Evolutionary conservation across 1,140 invertebrate genomes (phyloP).

Genomic region (Drosophila virilis): DNA sequence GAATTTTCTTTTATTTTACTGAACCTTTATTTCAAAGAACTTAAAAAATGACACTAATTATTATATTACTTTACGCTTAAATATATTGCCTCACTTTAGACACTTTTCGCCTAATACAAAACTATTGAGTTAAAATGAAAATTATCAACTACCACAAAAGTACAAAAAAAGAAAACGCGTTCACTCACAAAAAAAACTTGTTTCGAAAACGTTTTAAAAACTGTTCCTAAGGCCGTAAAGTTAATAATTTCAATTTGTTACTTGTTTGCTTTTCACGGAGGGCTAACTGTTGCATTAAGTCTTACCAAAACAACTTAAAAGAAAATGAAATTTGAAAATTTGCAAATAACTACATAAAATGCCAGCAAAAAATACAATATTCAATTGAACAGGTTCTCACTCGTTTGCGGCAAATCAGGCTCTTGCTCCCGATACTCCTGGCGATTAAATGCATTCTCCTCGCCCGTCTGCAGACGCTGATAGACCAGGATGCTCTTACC

Average conservation of each 20-base stretch:
- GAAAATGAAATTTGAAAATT: slow-evolving; percentile 17
- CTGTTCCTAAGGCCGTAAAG: slow-evolving; percentile 56
- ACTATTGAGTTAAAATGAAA: slow-evolving; percentile 32
- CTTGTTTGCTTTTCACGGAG: slow-evolving; percentile 57
- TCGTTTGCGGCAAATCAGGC: slow-evolving; percentile 6
- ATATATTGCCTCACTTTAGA: slow-evolving; percentile 63
- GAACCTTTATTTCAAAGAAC: slow-evolving; percentile 55
- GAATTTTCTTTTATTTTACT: slow-evolving; percentile 16
- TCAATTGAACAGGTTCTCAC: slow-evolving; percentile 66
- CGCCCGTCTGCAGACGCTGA: slow-evolving; percentile 69
- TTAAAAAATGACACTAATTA: slow-evolving; percentile 54
- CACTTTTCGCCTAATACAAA: slow-evolving; percentile 40
- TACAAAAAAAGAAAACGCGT: slow-evolving; percentile 46
- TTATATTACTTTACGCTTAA: slow-evolving; percentile 15
- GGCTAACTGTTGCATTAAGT: slow-evolving; percentile 52
- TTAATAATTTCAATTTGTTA: slow-evolving; percentile 54
- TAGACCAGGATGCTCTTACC: slow-evolving; percentile 72
- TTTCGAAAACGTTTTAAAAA: slow-evolving; percentile 56
- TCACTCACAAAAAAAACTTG: slow-evolving; percentile 16
- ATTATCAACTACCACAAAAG: slow-evolving; percentile 51
- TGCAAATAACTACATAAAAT: slow-evolving; percentile 15
- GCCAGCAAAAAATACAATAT: slow-evolving; percentile 9
- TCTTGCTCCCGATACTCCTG: slow-evolving; percentile 31
- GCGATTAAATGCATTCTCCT: slow-evolving; percentile 78
- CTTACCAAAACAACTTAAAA: slow-evolving; percentile 18